phyloP scores from a whole-genome alignment of 2,797 vertebrate genomes.

The Micromesistius poutassou region DNA sequence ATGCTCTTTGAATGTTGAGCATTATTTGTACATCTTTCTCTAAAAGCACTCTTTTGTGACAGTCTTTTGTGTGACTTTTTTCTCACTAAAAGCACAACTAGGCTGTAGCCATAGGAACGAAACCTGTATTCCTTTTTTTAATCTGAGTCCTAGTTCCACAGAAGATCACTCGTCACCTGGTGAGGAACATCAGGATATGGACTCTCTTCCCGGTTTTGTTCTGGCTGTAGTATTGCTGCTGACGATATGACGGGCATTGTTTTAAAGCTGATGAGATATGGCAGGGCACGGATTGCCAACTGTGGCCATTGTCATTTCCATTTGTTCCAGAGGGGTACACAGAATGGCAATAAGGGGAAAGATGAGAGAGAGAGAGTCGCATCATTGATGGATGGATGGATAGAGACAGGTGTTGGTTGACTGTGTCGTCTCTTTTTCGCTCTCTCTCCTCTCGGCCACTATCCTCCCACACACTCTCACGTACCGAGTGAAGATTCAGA shows the following conservation, averaged over 20 bases:
- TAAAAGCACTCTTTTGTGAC: not conserved
- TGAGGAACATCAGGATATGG: not conserved
- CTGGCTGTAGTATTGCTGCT: not conserved
- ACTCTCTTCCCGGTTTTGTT: constrained; percentile 11
- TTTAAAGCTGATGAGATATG: not conserved
- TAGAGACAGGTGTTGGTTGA: constrained; percentile 27
- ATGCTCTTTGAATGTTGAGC: not conserved
- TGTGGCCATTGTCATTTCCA: not conserved
- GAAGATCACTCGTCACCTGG: constrained; percentile 3
- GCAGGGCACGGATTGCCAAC: not conserved
- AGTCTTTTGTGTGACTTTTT: not conserved
- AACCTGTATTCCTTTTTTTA: constrained; percentile 17
- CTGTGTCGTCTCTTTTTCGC: constrained; percentile 48
- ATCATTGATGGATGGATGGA: constrained; percentile 17
- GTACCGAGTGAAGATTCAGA: constrained; percentile 64
- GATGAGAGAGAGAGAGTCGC: not conserved
- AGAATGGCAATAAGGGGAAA: not conserved
- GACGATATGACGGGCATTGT: not conserved
- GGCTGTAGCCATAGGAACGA: not conserved
- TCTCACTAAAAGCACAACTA: not conserved
- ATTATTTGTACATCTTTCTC: not conserved
- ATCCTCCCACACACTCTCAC: constrained; percentile 66
- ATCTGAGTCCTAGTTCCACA: not conserved
- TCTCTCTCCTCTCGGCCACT: constrained; percentile 44
- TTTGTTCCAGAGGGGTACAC: not conserved